Conservation (phyloP, 2,797 vertebrate genomes). For the Danio albolineatus region DNA sequence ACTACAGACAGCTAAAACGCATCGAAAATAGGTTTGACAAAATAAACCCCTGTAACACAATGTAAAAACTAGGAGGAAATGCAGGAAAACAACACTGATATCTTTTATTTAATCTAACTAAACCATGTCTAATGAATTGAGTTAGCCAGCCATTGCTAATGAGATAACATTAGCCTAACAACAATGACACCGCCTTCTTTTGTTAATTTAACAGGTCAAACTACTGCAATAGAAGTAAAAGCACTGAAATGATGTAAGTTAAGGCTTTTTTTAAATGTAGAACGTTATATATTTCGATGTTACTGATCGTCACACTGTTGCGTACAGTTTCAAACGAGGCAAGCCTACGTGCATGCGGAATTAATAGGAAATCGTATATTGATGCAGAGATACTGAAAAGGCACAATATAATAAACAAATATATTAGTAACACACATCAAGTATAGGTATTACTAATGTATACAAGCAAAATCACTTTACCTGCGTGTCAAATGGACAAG, state of each 20-base stretch:
- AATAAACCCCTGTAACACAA: not conserved
- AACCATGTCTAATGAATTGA: not conserved
- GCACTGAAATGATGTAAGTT: not conserved
- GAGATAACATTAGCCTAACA: not conserved
- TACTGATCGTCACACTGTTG: not conserved
- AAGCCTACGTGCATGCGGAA: not conserved
- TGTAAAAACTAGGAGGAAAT: not conserved
- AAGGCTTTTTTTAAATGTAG: no score
- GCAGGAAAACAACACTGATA: not conserved
- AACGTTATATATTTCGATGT: not conserved
- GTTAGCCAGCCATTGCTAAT: not conserved
- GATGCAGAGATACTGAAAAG: not conserved
- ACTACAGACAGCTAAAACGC: not conserved
- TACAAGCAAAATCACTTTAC: slow-evolving; percentile 22
- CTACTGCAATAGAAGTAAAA: not conserved
- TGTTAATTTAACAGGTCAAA: not conserved
- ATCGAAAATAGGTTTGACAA: no score
- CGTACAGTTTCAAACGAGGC: not conserved
- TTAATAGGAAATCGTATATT: not conserved
- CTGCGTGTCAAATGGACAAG: slow-evolving; percentile 59
- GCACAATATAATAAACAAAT: not conserved
- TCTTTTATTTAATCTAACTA: not conserved
- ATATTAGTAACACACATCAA: not conserved
- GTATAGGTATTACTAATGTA: not conserved
- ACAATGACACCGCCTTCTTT: not conserved